A percentile compares a stretch with the other conserved stretches of the same genome.
Conservation (phyloP, 2,888 invertebrate genomes). For the Habrosyne pyritoides region DNA sequence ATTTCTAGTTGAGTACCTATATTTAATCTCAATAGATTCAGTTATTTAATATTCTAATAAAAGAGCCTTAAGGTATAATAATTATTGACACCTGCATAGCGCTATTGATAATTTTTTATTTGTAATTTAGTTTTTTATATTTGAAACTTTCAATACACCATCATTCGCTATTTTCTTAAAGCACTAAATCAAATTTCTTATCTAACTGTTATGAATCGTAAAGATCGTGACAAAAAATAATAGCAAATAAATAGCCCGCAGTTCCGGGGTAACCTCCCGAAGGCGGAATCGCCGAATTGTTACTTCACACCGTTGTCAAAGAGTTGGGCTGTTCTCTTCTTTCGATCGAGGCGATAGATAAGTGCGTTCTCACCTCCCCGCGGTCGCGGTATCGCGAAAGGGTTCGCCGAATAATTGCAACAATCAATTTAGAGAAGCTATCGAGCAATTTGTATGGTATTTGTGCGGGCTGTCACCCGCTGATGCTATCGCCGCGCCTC, state of each 20-base stretch:
- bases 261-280: slow-evolving; percentile 68
- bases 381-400: slow-evolving; percentile 72
- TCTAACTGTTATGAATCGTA: slow-evolving; percentile 55
- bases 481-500: slow-evolving; percentile 75
- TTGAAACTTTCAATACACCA: slow-evolving; percentile 32
- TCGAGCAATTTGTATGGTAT: slow-evolving; percentile 83
- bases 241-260: slow-evolving; percentile 50
- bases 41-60: neutral
- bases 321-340: slow-evolving; percentile 60
- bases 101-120: neutral
- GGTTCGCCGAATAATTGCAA: slow-evolving; percentile 82
- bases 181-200: slow-evolving; percentile 61
- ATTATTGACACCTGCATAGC: neutral
- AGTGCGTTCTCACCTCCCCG: slow-evolving; percentile 81
- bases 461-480: slow-evolving; percentile 82
- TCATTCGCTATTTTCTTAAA: slow-evolving; percentile 37
- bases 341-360: slow-evolving; percentile 72
- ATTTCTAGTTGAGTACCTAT: neutral
- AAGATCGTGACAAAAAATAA: slow-evolving; percentile 73
- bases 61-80: neutral
- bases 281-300: slow-evolving; percentile 51
- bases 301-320: slow-evolving; percentile 77
- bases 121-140: neutral
- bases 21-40: neutral
- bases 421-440: slow-evolving; percentile 81